A percentile compares a stretch with the other conserved stretches of the same genome.
phyloP scores from a whole-genome alignment of 2,888 invertebrate genomes.

The Nineta flava region DNA sequence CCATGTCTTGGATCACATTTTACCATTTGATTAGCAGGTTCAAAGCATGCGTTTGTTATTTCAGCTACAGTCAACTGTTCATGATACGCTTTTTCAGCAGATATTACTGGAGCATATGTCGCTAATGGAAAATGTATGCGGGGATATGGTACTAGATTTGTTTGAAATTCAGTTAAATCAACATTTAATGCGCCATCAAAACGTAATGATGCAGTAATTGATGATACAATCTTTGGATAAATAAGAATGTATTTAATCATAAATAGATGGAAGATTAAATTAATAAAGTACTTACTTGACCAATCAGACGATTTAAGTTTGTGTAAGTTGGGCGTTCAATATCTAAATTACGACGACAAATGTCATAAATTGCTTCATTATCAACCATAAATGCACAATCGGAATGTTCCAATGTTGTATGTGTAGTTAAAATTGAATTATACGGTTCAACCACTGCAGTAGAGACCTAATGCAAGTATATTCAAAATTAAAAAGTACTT shows the following conservation, averaged over 20 bases:
- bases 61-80: conserved; percentile 82
- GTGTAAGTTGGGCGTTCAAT: conserved; percentile 75
- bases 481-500: neutral
- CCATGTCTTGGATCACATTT: conserved; percentile 83
- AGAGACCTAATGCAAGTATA: conserved; percentile 39
- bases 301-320: conserved; percentile 74
- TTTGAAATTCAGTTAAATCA: conserved; percentile 88
- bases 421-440: conserved; percentile 85
- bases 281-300: conserved; percentile 37
- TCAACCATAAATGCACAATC: conserved; percentile 91
- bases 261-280: neutral
- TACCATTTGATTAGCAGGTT: conserved; percentile 87
- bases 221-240: conserved; percentile 61
- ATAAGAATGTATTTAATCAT: neutral
- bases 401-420: conserved; percentile 74
- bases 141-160: conserved; percentile 85
- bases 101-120: conserved; percentile 83
- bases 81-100: conserved; percentile 85
- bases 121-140: conserved; percentile 89
- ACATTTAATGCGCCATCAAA: conserved; percentile 89
- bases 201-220: conserved; percentile 83
- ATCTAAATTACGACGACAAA: conserved; percentile 72
- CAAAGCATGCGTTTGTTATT: conserved; percentile 90
- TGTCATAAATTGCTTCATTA: conserved; percentile 78
- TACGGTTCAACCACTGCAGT: conserved; percentile 77